Percentiles rank a stretch among this genome's conserved stretches.
These are phyloP conservation scores for Gallinago stenura DNA, from an alignment of 2,797 vertebrate genomes.

Conservation along the genomic window DNA sequence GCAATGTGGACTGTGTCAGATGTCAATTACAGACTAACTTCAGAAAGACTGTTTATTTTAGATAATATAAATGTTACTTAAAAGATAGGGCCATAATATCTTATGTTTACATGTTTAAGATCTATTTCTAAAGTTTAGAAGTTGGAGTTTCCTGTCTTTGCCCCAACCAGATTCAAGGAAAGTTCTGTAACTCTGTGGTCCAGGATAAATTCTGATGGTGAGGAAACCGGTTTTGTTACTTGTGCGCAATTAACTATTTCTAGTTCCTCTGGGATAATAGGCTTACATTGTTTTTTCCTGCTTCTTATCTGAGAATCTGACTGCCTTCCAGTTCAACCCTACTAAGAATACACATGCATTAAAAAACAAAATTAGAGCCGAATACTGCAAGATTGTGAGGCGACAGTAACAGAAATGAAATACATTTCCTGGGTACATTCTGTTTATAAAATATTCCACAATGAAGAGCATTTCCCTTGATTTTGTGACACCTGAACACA, in stretches of 20 bases:
- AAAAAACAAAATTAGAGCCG: neutral
- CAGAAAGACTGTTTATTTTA: constrained; percentile 76
- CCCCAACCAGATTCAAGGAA: constrained; percentile 50
- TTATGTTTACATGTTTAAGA: constrained; percentile 66
- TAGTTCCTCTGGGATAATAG: constrained; percentile 1
- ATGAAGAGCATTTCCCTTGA: neutral
- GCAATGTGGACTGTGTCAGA: constrained; percentile 70
- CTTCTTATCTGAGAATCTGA: constrained; percentile 8
- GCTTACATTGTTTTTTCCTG: neutral
- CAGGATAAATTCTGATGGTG: constrained; percentile 12
- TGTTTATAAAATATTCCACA: neutral
- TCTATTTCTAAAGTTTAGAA: constrained; percentile 74
- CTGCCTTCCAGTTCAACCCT: neutral
- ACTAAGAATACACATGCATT: neutral
- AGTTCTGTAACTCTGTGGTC: constrained; percentile 1
- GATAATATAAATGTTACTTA: constrained; percentile 77
- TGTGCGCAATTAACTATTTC: constrained; percentile 40
- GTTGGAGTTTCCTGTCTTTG: constrained; percentile 72
- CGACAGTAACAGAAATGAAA: neutral
- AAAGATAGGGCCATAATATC: constrained; percentile 67
- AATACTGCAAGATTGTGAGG: neutral
- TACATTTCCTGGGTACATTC: neutral
- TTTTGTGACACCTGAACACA: neutral
- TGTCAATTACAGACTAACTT: constrained; percentile 73
- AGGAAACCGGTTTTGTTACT: neutral